Conservation (phyloP, 2,113 vertebrate species). For the Plestiodon gilberti region DNA sequence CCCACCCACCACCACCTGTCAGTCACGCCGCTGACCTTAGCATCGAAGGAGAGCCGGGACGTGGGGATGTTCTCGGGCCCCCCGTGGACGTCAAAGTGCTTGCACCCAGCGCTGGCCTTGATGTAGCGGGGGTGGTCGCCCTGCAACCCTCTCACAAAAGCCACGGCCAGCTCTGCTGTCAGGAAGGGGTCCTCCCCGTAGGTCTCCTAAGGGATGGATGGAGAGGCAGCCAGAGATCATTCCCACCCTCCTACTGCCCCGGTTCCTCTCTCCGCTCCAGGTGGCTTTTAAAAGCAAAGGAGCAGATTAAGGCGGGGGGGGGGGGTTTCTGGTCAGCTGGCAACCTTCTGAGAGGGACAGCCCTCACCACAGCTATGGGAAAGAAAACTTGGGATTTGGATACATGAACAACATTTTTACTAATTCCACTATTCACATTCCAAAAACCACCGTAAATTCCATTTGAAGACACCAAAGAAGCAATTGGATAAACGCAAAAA, state of each 20-base stretch:
- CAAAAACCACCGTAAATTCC: too few relatives aligned
- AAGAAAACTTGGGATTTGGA: too few relatives aligned
- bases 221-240: fast-evolving
- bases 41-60: slow-evolving; percentile 65
- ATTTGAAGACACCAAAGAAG: too few relatives aligned
- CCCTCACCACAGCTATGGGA: too few relatives aligned
- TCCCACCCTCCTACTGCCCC: fast-evolving
- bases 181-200: slow-evolving; percentile 73
- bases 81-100: slow-evolving; percentile 70
- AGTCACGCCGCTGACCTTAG: slow-evolving; percentile 10
- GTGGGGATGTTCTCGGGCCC: slow-evolving; percentile 71
- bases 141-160: slow-evolving; percentile 73
- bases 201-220: slow-evolving; percentile 49
- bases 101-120: slow-evolving; percentile 72
- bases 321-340: too few relatives aligned
- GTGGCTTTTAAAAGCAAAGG: too few relatives aligned
- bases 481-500: too few relatives aligned
- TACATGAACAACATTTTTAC: too few relatives aligned
- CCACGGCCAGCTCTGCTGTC: slow-evolving; percentile 59
- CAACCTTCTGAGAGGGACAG: too few relatives aligned
- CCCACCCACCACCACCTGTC: neutral
- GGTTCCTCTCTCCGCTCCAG: neutral
- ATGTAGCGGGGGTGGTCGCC: slow-evolving; percentile 68
- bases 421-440: too few relatives aligned
- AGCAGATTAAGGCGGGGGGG: too few relatives aligned